Conservation (phyloP, 64 coral and sea anemone species). For the Cladopsammia gracilis region DNA sequence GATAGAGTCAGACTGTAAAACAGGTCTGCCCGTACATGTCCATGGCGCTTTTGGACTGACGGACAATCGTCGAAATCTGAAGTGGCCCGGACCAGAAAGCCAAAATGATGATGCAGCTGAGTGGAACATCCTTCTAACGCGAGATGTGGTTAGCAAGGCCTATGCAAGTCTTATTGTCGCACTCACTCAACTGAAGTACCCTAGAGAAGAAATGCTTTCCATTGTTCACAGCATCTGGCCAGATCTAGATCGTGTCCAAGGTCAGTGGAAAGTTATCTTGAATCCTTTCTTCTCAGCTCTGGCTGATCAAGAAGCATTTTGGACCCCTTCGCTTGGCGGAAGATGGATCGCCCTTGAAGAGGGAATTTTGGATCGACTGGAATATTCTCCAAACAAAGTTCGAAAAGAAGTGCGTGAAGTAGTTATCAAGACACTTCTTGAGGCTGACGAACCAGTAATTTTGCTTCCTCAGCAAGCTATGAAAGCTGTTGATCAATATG, state of each 20-base stretch:
- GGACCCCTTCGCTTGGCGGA: conserved; percentile 76
- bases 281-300: conserved; percentile 81
- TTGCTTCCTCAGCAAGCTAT: conserved; percentile 67
- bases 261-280: conserved; percentile 83
- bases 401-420: conserved; percentile 62
- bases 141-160: conserved; percentile 81
- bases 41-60: conserved; percentile 96
- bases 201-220: conserved; percentile 51
- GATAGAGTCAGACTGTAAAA: conserved; percentile 84
- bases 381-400: conserved; percentile 58
- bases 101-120: conserved; percentile 88
- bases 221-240: conserved; percentile 78
- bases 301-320: conserved; percentile 78
- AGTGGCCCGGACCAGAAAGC: conserved; percentile 91
- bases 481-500: conserved; percentile 75
- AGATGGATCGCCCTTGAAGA: conserved; percentile 85
- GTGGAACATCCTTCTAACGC: conserved; percentile 85
- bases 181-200: conserved; percentile 64
- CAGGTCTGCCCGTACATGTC: conserved; percentile 90
- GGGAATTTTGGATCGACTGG: conserved; percentile 75
- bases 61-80: conserved; percentile 88
- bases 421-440: conserved; percentile 57
- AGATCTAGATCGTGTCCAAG: conserved; percentile 79
- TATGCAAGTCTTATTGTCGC: conserved; percentile 74
- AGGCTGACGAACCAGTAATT: conserved; percentile 76